Conservation (phyloP, 2,888 invertebrate species). For the Brachyptera putata region DNA sequence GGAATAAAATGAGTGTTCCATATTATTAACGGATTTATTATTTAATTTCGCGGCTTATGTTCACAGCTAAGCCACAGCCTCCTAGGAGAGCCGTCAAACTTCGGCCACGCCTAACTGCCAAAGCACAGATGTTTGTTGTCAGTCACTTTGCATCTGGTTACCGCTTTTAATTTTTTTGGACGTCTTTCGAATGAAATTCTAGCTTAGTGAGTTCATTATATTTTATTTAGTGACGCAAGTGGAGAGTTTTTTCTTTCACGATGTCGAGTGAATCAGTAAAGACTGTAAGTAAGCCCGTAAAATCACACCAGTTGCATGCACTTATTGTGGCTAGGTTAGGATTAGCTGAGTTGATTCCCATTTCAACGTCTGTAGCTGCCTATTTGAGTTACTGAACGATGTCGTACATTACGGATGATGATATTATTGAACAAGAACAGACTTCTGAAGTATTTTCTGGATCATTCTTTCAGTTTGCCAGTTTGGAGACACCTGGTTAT, state of each 20-base stretch:
- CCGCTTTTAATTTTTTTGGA: background rate
- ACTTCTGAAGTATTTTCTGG: conserved; percentile 17
- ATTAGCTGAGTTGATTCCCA: background rate
- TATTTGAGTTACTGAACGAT: background rate
- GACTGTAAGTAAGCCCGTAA: conserved; percentile 50
- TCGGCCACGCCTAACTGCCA: conserved; percentile 8
- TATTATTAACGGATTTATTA: too few relatives aligned
- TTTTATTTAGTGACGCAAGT: conserved; percentile 8
- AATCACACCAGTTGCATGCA: background rate
- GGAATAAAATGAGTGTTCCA: too few relatives aligned
- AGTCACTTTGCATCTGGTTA: background rate
- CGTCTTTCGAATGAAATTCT: background rate
- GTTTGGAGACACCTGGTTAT: conserved; percentile 82
- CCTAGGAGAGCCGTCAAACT: conserved; percentile 8
- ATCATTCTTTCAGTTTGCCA: conserved; percentile 63
- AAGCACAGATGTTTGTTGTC: conserved; percentile 6
- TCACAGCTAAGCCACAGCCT: too few relatives aligned
- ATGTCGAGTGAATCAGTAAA: conserved; percentile 59
- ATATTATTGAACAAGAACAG: background rate
- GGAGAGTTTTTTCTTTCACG: conserved; percentile 17
- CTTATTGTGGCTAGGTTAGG: conserved; percentile 17
- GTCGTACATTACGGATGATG: background rate
- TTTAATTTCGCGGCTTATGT: too few relatives aligned
- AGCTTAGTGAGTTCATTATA: background rate
- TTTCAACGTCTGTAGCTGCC: background rate